phyloP scores from a whole-genome alignment of 1,140 invertebrate species.

The Drosophila orena region DNA sequence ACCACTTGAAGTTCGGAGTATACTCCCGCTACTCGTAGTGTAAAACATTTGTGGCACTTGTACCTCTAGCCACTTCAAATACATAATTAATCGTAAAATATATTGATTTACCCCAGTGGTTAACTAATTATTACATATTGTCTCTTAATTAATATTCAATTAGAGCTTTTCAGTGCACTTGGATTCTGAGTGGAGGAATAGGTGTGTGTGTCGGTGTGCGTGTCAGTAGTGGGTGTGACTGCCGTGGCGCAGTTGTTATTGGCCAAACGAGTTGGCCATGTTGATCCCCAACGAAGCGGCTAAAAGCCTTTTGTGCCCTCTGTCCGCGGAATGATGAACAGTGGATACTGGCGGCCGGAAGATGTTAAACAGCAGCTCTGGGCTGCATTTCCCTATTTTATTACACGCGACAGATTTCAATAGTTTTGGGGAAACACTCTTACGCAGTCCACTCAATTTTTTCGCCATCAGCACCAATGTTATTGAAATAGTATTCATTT shows the following conservation, averaged over 20 bases:
- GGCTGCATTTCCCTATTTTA: background rate
- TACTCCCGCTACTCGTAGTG: too few species aligned
- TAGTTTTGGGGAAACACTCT: too few species aligned
- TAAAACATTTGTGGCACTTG: too few species aligned
- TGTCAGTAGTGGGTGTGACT: slow-evolving; percentile 17
- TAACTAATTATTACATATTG: background rate
- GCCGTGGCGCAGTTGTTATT: slow-evolving; percentile 35
- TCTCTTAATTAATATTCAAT: background rate
- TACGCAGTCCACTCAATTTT: too few species aligned
- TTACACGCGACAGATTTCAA: too few species aligned
- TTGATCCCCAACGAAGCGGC: slow-evolving; percentile 39
- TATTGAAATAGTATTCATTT: background rate
- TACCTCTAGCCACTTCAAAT: too few species aligned
- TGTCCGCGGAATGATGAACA: slow-evolving; percentile 9
- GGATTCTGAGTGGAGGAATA: slow-evolving; percentile 2
- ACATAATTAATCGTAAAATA: background rate
- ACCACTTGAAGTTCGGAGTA: too few species aligned
- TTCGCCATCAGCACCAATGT: too few species aligned
- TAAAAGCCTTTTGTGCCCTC: slow-evolving; percentile 50
- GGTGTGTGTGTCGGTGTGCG: slow-evolving; percentile 14
- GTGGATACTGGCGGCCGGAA: slow-evolving; percentile 2
- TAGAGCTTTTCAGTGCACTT: background rate
- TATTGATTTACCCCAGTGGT: too few species aligned
- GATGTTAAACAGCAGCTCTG: slow-evolving; percentile 1
- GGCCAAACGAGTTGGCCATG: slow-evolving; percentile 21